Evolutionary conservation across 92 coral and sea anemone species (phyloP).

Genomic region (Porites evermanni): DNA sequence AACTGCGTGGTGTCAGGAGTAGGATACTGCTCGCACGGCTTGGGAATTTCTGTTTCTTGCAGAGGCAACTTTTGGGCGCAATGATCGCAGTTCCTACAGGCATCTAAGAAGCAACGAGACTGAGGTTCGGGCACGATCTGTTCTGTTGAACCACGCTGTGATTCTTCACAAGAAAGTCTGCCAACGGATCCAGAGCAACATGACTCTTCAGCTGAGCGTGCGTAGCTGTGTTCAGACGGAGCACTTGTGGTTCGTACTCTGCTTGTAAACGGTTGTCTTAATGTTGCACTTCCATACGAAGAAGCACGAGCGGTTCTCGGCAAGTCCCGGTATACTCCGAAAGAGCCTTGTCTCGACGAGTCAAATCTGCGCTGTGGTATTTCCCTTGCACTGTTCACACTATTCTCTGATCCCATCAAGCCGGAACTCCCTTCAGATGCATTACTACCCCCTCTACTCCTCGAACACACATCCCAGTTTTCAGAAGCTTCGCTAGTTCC

Average conservation of each 20-base stretch:
- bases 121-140: slow-evolving; percentile 32
- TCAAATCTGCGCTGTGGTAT: slow-evolving; percentile 17
- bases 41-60: slow-evolving; percentile 1
- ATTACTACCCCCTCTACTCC: not conserved
- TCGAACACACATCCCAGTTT: not conserved
- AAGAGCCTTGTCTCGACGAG: slow-evolving; percentile 9
- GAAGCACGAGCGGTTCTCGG: not conserved
- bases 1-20: no score
- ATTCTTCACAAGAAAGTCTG: slow-evolving; percentile 32
- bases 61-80: slow-evolving; percentile 10
- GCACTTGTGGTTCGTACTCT: slow-evolving; percentile 1
- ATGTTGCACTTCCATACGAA: not conserved
- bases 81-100: slow-evolving; percentile 6
- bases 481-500: slow-evolving; percentile 17
- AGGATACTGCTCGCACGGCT: not conserved
- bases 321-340: not conserved
- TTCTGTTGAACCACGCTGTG: not conserved
- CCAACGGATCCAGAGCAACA: not conserved
- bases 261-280: not conserved
- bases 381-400: not conserved
- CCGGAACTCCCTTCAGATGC: slow-evolving; percentile 22
- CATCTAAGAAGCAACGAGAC: not conserved
- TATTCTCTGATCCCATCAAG: not conserved
- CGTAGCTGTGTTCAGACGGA: slow-evolving; percentile 1
- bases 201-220: slow-evolving; percentile 15